Evolutionary conservation across 2,113 vertebrate species (phyloP), one percentile per base, ranked within the genome.

Genomic region (Macquaria australasica): DNA sequence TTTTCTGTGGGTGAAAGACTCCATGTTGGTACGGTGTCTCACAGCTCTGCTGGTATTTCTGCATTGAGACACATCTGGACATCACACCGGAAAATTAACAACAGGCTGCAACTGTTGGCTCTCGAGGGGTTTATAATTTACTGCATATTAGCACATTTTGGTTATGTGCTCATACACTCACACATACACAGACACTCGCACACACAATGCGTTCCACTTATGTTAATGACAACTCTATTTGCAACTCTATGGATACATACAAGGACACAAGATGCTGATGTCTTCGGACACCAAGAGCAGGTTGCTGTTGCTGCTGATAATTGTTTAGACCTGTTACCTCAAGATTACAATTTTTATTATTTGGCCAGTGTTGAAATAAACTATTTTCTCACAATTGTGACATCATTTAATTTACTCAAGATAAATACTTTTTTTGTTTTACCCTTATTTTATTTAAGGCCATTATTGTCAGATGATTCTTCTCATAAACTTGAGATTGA

Each of bases 1-100:
- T 31, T 81, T 96, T 12, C 92, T 99, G 83, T 95, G 95, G 92
- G 73, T 96, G 79, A 97, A 95, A 82, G 93, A 95, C 25, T 95
- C 95, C 10, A 6, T 51, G 58, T 74, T 97, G 88, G 94, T 93
- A 16, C 88, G 86, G 88, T 96, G 96, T 96, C n/a, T 98, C 81
- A 67, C 69, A 28, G 81, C 86, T 83, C 82, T 97, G 78, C 81
- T 97, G 60, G 87, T 88, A 59, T 79, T 90, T 88, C 87, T 96
- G 69, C 93, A 94, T 56, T 94, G 88, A 93, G 15, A 25, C 66
- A 73, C 62, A 28, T 62, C 45, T 79, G 68, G 67, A 82, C 28
- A 21, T 51, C 21, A 3, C 48, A 18, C 23, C 15, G 15, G 20
- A 77, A 45, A 64, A 31, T 43, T 12, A 62, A 31, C 39, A 50